Conservation (phyloP, 2,113 vertebrate species). For the Oncorhynchus tshawytscha region DNA sequence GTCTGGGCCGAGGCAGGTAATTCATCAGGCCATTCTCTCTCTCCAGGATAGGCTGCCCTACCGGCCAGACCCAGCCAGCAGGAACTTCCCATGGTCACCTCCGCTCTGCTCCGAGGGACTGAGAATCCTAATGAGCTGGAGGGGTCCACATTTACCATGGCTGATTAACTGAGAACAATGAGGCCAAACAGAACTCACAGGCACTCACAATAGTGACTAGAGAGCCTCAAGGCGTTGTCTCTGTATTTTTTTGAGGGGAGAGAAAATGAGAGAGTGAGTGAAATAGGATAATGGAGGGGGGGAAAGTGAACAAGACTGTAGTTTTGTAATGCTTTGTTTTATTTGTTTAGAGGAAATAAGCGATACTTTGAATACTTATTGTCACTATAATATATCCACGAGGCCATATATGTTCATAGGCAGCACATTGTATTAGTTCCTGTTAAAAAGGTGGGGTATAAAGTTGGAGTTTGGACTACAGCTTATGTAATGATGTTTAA, state of each 20-base stretch:
- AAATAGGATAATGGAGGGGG: conserved; percentile 1
- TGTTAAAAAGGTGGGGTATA: too few species aligned
- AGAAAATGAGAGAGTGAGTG: conserved; percentile 39
- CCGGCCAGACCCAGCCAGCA: conserved; percentile 51
- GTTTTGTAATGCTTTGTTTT: too few species aligned
- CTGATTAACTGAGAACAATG: conserved; percentile 90
- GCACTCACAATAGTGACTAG: conserved; percentile 74
- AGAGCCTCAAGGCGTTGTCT: conserved; percentile 82
- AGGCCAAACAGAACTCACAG: conserved; percentile 81
- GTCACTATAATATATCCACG: too few species aligned
- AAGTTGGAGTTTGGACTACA: too few species aligned
- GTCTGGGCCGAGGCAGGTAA: neutral
- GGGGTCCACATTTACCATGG: conserved; percentile 84
- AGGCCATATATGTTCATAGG: too few species aligned
- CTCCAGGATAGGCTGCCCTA: conserved; percentile 17
- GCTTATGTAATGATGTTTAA: too few species aligned
- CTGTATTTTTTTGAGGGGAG: conserved; percentile 41
- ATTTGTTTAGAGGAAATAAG: too few species aligned
- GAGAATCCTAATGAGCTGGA: conserved; percentile 83
- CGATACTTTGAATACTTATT: too few species aligned
- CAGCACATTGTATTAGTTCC: too few species aligned
- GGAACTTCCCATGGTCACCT: conserved; percentile 85
- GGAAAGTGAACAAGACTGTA: conserved; percentile 6
- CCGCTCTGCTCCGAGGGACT: conserved; percentile 47
- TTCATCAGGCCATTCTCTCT: neutral